Evolutionary conservation across 2,888 invertebrate genomes (phyloP).

Genomic region (Craniophora ligustri): DNA sequence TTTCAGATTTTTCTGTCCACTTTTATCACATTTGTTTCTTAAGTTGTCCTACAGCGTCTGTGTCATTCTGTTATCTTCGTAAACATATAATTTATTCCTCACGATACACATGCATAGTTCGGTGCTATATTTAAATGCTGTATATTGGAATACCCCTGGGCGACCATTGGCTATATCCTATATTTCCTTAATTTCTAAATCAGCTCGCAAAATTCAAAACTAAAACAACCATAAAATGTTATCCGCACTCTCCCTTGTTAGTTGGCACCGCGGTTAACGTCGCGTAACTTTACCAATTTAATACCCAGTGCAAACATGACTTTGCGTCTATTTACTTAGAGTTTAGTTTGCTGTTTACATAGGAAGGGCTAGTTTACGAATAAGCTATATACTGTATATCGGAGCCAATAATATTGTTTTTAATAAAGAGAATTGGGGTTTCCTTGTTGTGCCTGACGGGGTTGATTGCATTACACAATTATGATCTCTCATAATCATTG

Average conservation of each 20-base stretch:
- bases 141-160: background rate
- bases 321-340: slow-evolving; percentile 42
- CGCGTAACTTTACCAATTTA: slow-evolving; percentile 48
- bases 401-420: slow-evolving; percentile 45
- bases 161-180: slow-evolving; percentile 5
- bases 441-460: slow-evolving; percentile 9
- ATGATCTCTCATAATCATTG: too few relatives aligned
- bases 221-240: slow-evolving; percentile 41
- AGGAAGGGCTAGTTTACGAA: slow-evolving; percentile 37
- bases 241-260: slow-evolving; percentile 35
- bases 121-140: too few relatives aligned
- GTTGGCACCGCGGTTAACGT: slow-evolving; percentile 44
- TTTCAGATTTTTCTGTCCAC: too few relatives aligned
- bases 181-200: slow-evolving; percentile 33
- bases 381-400: slow-evolving; percentile 46
- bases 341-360: slow-evolving; percentile 49
- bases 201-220: slow-evolving; percentile 38
- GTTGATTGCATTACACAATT: background rate
- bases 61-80: too few relatives aligned
- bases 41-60: too few relatives aligned
- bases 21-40: too few relatives aligned
- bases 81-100: too few relatives aligned
- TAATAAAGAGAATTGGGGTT: slow-evolving; percentile 32
- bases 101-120: too few relatives aligned
- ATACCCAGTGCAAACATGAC: slow-evolving; percentile 28